Base-by-base conservation (phyloP, 1,140 invertebrate species). In the Trichoplusia ni region DNA sequence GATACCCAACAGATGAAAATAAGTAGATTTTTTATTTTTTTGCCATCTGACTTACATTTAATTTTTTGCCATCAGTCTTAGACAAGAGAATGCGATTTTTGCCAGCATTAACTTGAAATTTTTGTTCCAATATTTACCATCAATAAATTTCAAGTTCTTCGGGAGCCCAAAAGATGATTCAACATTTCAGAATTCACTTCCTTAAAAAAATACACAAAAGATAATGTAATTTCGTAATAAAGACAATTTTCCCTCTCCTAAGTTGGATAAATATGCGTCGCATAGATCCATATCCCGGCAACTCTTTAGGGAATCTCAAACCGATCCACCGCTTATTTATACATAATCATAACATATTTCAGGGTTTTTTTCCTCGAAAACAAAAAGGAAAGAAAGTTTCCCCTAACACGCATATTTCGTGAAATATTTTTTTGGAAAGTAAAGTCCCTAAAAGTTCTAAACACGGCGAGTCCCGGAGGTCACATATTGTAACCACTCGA, bases 401-500 rank as follows among this genome's bases (percentile, higher is more conserved):
- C 46, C 59, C 38, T 19, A 49, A 37, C 31, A 38, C 44, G 33
- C 42, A 61, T 61, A 61, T 61, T 61, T 61, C 21, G 31, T 56
- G 35, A 16, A 25, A 56, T 56, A 51, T 56, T 54, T 54, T 54
- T 54, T 60, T 60, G 25, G 40, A 47, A 42, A 46, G 40, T 46
- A 47, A 60, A 60, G 56, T 60, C 60, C 23, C 19, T 49, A 51
- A 42, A 42, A 54, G 49, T 53, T 64, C 21, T 54, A 54, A 64
- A 46, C 49, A 64, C 19, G 16, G 44, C 51, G 33, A 2, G 31
- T 61, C 63, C 62, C 40, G 37, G 25, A 25, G 53, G 44, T 54
- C 62, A 56, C 51, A 68, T 54, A 65, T 73, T 62, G 21, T 59
- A 59, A 63, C 64, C 64, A 56, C 61, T 47, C 53, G 49, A 64